phyloP scores from a whole-genome alignment of 2,797 vertebrate species.

The Microcaecilia unicolor region DNA sequence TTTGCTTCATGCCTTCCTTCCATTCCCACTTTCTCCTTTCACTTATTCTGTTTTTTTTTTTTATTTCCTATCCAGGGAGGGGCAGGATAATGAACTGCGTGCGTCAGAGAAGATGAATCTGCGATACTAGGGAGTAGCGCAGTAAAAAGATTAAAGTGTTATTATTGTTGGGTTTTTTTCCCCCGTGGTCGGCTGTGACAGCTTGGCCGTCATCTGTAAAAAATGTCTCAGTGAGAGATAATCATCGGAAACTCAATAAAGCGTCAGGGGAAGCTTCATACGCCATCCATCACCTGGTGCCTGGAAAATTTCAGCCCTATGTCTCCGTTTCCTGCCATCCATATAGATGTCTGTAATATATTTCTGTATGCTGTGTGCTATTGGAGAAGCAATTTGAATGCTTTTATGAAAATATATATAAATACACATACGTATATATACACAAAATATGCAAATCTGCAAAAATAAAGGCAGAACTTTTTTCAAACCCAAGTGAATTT shows the following conservation, averaged over 20 bases:
- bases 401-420: slow-evolving; percentile 68
- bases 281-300: slow-evolving; percentile 91
- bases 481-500: slow-evolving; percentile 54
- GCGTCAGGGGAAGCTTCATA: slow-evolving; percentile 76
- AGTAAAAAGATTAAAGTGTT: slow-evolving; percentile 74
- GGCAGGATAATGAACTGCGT: slow-evolving; percentile 63
- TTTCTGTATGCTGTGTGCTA: slow-evolving; percentile 41
- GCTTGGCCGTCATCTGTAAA: slow-evolving; percentile 76
- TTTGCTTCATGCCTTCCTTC: no score
- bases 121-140: slow-evolving; percentile 65
- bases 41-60: no score
- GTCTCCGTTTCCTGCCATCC: slow-evolving; percentile 85
- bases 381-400: slow-evolving; percentile 39
- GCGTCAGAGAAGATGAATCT: slow-evolving; percentile 76
- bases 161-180: slow-evolving; percentile 61
- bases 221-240: slow-evolving; percentile 88
- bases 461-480: slow-evolving; percentile 39
- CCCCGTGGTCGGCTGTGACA: slow-evolving; percentile 67
- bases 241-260: slow-evolving; percentile 99
- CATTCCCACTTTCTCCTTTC: no score
- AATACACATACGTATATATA: no score
- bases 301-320: slow-evolving; percentile 86
- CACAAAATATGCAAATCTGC: slow-evolving; percentile 74
- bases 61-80: slow-evolving; percentile 61
- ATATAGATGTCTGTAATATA: slow-evolving; percentile 99